phyloP scores from a whole-genome alignment of 2,113 vertebrate genomes.

The Leptosomus discolor region DNA sequence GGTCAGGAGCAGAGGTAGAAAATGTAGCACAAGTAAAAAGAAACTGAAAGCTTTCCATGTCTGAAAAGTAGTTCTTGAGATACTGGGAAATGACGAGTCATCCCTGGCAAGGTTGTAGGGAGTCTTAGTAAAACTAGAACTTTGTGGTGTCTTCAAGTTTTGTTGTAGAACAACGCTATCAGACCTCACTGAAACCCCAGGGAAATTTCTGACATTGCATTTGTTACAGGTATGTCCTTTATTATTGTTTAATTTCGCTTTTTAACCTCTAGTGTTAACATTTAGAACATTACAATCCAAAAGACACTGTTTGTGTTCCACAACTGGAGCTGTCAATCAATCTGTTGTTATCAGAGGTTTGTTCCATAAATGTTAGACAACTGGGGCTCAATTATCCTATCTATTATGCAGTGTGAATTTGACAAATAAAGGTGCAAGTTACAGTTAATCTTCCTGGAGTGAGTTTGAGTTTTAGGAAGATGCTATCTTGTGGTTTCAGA shows the following conservation, averaged over 20 bases:
- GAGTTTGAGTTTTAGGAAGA: not conserved
- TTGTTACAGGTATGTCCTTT: constrained; percentile 6
- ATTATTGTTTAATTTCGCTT: constrained; percentile 43
- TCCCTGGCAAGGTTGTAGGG: not conserved
- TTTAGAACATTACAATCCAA: constrained; percentile 13
- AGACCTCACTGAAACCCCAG: not conserved
- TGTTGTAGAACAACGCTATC: not conserved
- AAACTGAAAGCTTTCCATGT: not conserved
- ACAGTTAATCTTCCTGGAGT: constrained; percentile 6
- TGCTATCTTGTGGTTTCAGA: not conserved
- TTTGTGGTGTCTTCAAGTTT: not conserved
- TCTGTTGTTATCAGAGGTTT: constrained; percentile 35
- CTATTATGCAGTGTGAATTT: constrained; percentile 29
- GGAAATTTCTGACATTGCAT: not conserved
- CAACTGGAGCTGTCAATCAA: constrained; percentile 48
- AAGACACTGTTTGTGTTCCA: constrained; percentile 48
- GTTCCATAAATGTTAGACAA: constrained; percentile 42
- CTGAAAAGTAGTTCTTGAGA: not conserved
- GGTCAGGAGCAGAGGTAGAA: not conserved
- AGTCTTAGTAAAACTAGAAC: not conserved
- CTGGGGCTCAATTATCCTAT: constrained; percentile 54
- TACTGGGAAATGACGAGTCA: not conserved
- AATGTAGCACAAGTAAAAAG: too few relatives aligned
- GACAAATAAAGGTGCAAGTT: constrained; percentile 57
- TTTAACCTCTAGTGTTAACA: not conserved